Evolutionary conservation across 2,113 vertebrate species (phyloP).

Genomic region (Oenanthe oenanthe): DNA sequence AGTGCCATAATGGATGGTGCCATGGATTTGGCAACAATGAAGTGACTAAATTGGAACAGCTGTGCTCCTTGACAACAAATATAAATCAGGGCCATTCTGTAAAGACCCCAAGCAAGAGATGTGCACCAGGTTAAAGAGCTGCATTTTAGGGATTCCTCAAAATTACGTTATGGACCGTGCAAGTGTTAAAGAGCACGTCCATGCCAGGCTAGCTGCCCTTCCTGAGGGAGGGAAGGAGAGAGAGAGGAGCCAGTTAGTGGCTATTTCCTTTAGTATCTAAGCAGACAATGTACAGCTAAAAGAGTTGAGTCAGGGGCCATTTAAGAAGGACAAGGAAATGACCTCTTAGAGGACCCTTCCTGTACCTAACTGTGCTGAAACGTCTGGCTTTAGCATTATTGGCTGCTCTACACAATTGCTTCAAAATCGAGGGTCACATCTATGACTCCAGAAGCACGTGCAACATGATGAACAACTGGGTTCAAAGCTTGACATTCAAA

Average conservation of each 20-base stretch:
- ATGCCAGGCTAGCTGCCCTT: background rate
- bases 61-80: conserved; percentile 30
- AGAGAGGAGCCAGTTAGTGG: background rate
- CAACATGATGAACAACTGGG: background rate
- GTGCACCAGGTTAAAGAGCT: background rate
- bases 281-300: background rate
- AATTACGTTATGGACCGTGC: background rate
- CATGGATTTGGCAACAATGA: conserved; percentile 32
- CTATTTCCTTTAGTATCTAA: background rate
- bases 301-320: background rate
- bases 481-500: background rate
- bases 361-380: background rate
- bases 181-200: background rate
- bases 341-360: background rate
- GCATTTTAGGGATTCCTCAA: background rate
- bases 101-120: conserved; percentile 4
- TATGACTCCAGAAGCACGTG: background rate
- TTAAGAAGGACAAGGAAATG: background rate
- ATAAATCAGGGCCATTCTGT: conserved; percentile 8
- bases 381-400: background rate
- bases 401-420: background rate
- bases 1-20: conserved; percentile 45
- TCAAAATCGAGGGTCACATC: background rate
- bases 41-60: conserved; percentile 33
- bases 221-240: background rate